Conservation (phyloP, 2,888 invertebrate species). For the Hirtodrosophila duncani region DNA sequence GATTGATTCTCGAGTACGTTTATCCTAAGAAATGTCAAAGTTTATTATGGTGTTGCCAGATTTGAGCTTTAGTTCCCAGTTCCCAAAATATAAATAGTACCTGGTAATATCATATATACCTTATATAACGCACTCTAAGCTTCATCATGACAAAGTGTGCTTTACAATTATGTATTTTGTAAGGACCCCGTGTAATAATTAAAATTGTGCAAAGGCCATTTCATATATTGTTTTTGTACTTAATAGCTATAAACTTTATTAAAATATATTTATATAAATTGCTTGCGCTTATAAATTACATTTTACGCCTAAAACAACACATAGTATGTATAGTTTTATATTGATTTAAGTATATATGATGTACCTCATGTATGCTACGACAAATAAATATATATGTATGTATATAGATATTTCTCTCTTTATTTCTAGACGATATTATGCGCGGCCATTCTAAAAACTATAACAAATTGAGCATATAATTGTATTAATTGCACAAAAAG, state of each 20-base stretch:
- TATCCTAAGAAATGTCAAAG: too few relatives aligned
- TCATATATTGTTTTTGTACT: conserved; percentile 26
- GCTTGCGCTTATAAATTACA: conserved; percentile 61
- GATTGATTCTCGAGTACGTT: too few relatives aligned
- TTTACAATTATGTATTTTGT: too few relatives aligned
- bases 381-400: conserved; percentile 54
- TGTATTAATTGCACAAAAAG: conserved; percentile 55
- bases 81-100: too few relatives aligned
- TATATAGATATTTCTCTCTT: conserved; percentile 25
- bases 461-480: conserved; percentile 61
- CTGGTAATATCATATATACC: too few relatives aligned
- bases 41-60: too few relatives aligned
- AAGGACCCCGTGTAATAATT: too few relatives aligned
- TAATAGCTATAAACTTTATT: conserved; percentile 64
- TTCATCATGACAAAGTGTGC: too few relatives aligned
- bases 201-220: too few relatives aligned
- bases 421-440: conserved; percentile 22
- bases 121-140: too few relatives aligned
- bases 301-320: conserved; percentile 56
- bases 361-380: conserved; percentile 40
- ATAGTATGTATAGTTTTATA: conserved; percentile 23
- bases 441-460: conserved; percentile 34
- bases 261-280: conserved; percentile 67
- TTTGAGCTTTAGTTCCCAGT: too few relatives aligned
- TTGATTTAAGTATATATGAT: conserved; percentile 15